Evolutionary conservation across 2,888 invertebrate genomes (phyloP).

Genomic region (Iselma pallidipennis): DNA sequence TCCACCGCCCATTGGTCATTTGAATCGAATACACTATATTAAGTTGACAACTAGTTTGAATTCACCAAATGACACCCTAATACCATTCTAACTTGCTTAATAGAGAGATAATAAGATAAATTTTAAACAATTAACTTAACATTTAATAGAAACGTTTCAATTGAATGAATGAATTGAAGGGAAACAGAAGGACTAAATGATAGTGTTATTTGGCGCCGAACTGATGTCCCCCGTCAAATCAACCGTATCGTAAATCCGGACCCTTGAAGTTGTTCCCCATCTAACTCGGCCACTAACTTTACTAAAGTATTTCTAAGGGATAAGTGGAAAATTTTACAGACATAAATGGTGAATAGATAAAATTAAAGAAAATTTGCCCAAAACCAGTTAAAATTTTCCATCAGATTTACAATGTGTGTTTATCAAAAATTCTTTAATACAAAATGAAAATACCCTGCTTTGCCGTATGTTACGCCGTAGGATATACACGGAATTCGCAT

Average conservation of each 20-base stretch:
- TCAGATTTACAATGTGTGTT: too few relatives aligned
- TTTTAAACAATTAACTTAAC: neutral
- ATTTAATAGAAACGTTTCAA: neutral
- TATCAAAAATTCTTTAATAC: too few relatives aligned
- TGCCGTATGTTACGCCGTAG: too few relatives aligned
- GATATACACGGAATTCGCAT: too few relatives aligned
- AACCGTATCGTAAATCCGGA: neutral
- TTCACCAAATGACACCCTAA: too few relatives aligned
- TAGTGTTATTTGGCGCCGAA: neutral
- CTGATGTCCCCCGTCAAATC: neutral
- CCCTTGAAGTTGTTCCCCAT: neutral
- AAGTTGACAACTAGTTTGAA: neutral
- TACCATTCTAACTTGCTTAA: too few relatives aligned
- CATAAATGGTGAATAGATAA: neutral
- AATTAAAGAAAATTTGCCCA: too few relatives aligned
- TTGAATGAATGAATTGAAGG: neutral
- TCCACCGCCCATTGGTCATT: slow-evolving; percentile 45
- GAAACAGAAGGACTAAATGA: neutral
- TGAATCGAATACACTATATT: slow-evolving; percentile 21
- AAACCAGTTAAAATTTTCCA: too few relatives aligned
- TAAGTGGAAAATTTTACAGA: neutral
- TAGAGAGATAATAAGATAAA: too few relatives aligned
- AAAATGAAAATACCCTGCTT: too few relatives aligned
- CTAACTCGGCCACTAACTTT: neutral
- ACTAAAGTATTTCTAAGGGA: neutral